phyloP scores from a whole-genome alignment of 2,888 invertebrate species.

The Campopleginae sp. region DNA sequence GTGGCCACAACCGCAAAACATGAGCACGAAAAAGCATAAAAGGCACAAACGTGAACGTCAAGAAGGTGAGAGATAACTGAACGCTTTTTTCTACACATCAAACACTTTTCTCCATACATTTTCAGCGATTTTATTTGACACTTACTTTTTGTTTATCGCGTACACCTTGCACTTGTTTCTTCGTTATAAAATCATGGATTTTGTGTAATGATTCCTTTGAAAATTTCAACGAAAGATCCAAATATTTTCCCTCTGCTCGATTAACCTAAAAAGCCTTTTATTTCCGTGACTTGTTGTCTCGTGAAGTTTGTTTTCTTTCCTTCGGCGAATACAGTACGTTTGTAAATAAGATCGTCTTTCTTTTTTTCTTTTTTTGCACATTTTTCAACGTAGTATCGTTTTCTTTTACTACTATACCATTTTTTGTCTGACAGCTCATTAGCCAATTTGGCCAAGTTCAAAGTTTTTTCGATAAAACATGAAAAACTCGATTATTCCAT shows the following conservation, averaged over 20 bases:
- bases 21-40: conserved; percentile 83
- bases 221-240: not conserved
- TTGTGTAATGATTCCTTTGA: conserved; percentile 20
- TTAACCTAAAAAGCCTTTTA: conserved; percentile 38
- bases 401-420: not conserved
- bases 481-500: not conserved
- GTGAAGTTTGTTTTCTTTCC: not conserved
- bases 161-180: conserved; percentile 42
- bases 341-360: conserved; percentile 6
- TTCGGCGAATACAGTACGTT: conserved; percentile 15
- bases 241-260: conserved; percentile 14
- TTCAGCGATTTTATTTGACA: conserved; percentile 38
- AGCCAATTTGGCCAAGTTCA: not conserved
- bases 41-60: conserved; percentile 82
- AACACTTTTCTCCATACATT: conserved; percentile 26
- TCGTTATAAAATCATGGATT: conserved; percentile 41
- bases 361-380: conserved; percentile 18
- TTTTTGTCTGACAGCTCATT: not conserved
- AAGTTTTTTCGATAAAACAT: not conserved
- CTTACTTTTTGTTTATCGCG: conserved; percentile 24
- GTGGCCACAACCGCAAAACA: conserved; percentile 76
- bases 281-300: not conserved
- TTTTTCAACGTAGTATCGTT: not conserved
- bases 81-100: conserved; percentile 2
- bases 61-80: conserved; percentile 81